Conservation (phyloP, 2,797 vertebrate species). For the Arremon aurantiirostris region DNA sequence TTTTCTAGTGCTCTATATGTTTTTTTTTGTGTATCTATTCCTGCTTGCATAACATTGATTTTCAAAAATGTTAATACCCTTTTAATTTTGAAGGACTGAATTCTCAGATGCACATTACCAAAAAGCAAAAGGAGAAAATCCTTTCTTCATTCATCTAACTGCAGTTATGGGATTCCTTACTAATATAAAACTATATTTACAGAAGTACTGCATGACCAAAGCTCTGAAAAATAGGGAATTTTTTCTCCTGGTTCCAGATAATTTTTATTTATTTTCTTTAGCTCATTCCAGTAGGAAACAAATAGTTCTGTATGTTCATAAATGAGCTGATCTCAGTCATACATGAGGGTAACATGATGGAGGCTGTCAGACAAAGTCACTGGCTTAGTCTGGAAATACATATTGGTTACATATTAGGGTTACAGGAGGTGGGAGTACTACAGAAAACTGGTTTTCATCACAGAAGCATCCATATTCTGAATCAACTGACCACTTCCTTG, state of each 20-base stretch:
- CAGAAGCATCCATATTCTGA: not conserved
- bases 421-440: not conserved
- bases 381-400: not conserved
- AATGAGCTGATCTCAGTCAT: not conserved
- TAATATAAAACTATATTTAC: not conserved
- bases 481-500: not conserved
- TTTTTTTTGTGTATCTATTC: not conserved
- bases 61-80: not conserved
- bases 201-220: not conserved
- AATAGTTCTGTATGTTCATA: not conserved
- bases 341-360: not conserved
- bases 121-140: not conserved
- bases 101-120: not conserved
- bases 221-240: not conserved
- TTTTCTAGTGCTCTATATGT: not conserved
- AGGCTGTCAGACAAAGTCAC: not conserved
- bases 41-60: not conserved
- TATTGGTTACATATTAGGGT: not conserved
- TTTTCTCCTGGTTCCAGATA: not conserved
- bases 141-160: not conserved
- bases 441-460: not conserved
- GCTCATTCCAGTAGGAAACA: not conserved
- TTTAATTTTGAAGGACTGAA: not conserved
- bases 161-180: not conserved
- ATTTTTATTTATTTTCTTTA: not conserved